These are phyloP conservation scores for Drosophila cognata DNA, from an alignment of 2,888 invertebrate genomes.

Conservation along the genomic window DNA sequence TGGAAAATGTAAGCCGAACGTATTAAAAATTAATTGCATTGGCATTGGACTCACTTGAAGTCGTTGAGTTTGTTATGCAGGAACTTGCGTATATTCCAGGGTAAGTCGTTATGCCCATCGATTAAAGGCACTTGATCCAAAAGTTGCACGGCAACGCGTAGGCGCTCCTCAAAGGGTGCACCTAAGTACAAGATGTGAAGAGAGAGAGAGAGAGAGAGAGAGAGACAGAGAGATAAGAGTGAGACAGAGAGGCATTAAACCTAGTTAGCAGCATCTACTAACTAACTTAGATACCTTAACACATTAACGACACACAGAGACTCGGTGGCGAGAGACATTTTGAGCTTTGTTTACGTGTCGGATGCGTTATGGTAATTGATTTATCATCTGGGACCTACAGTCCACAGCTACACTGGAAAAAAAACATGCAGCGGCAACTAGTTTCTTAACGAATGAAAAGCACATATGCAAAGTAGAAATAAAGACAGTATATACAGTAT, in stretches of 20 bases:
- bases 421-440: neutral
- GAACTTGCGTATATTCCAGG: slow-evolving; percentile 96
- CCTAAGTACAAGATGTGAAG: slow-evolving; percentile 83
- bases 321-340: slow-evolving; percentile 17
- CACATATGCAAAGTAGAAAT: neutral
- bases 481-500: too few relatives aligned
- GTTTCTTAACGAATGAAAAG: neutral
- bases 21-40: slow-evolving; percentile 57
- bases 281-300: slow-evolving; percentile 65
- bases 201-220: neutral
- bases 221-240: neutral
- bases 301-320: slow-evolving; percentile 22
- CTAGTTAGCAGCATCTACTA: slow-evolving; percentile 49
- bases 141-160: slow-evolving; percentile 90
- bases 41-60: slow-evolving; percentile 87
- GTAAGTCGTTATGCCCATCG: slow-evolving; percentile 95
- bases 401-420: neutral
- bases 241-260: slow-evolving; percentile 19
- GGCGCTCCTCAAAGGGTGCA: slow-evolving; percentile 91
- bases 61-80: slow-evolving; percentile 94
- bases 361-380: slow-evolving; percentile 78
- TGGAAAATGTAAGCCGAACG: slow-evolving; percentile 15
- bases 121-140: slow-evolving; percentile 92
- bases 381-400: slow-evolving; percentile 60
- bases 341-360: slow-evolving; percentile 57